Evolutionary conservation across 2,113 vertebrate species (phyloP).

Genomic region (Lasiurus cinereus): DNA sequence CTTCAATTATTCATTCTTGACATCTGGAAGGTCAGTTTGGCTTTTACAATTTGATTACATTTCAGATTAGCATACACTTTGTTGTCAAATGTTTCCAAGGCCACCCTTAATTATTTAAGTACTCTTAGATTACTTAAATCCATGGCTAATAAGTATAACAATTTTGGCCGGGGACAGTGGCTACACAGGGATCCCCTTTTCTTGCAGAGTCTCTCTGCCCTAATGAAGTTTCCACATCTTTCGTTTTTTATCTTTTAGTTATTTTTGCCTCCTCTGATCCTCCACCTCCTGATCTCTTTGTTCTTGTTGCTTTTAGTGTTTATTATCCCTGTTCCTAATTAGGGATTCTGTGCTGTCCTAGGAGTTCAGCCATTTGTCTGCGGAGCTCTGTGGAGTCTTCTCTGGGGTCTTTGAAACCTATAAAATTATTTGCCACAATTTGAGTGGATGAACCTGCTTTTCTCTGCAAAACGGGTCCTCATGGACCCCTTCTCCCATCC

Average conservation of each 20-base stretch:
- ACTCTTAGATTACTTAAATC: conserved; percentile 40
- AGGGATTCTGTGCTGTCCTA: neutral
- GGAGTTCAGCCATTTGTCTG: neutral
- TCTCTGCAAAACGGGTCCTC: accelerated
- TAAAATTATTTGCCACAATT: neutral
- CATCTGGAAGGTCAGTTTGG: conserved; percentile 75
- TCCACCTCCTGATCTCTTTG: neutral
- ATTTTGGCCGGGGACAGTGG: neutral
- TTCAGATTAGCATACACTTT: conserved; percentile 48
- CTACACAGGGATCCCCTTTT: neutral
- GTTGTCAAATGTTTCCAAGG: conserved; percentile 60
- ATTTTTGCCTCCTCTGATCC: neutral
- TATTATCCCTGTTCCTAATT: neutral
- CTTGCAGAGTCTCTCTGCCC: neutral
- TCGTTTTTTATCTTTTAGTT: neutral
- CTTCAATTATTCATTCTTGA: conserved; percentile 73
- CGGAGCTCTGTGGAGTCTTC: neutral
- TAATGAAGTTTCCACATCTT: neutral
- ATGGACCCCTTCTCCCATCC: neutral
- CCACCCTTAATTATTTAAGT: conserved; percentile 62
- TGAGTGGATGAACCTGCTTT: neutral
- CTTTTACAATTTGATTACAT: conserved; percentile 61
- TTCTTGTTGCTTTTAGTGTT: neutral
- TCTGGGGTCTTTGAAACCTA: neutral
- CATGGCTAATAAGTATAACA: neutral